Conservation (phyloP, 2,797 vertebrate genomes). For the Danio albolineatus region DNA sequence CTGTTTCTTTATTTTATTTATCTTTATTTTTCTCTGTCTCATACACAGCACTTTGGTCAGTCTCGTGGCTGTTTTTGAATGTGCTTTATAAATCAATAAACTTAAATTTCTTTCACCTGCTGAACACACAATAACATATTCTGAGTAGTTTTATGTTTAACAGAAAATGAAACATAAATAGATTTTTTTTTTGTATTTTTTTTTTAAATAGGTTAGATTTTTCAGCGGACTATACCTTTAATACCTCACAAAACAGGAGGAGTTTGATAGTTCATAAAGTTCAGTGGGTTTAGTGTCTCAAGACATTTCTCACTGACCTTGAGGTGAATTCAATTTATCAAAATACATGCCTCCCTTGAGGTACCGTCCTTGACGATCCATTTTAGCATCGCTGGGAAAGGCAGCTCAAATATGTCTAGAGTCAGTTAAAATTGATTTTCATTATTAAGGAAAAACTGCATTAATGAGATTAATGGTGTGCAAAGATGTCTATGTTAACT, state of each 20-base stretch:
- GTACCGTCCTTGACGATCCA: constrained; percentile 41
- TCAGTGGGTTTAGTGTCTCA: constrained; percentile 45
- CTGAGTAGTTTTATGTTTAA: too few relatives aligned
- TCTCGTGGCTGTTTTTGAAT: too few relatives aligned
- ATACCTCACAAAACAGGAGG: constrained; percentile 35
- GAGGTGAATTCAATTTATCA: constrained; percentile 59
- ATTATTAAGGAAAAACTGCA: constrained; percentile 46
- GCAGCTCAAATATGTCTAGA: constrained; percentile 50
- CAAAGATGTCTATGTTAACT: constrained; percentile 18
- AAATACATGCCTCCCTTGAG: constrained; percentile 51
- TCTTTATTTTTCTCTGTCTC: too few relatives aligned
- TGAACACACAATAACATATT: too few relatives aligned
- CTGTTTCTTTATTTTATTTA: too few relatives aligned
- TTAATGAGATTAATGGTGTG: constrained; percentile 45
- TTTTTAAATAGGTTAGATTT: too few relatives aligned
- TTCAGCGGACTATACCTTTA: constrained; percentile 8
- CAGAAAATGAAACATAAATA: too few relatives aligned
- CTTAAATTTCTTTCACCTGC: too few relatives aligned
- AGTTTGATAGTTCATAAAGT: constrained; percentile 46
- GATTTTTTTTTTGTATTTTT: too few relatives aligned
- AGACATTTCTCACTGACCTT: constrained; percentile 52
- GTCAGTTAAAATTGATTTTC: constrained; percentile 50
- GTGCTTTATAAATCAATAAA: too few relatives aligned
- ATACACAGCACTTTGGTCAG: too few relatives aligned
- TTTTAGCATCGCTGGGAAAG: constrained; percentile 42